Percentiles rank a stretch among this genome's conserved stretches.
Conservation (phyloP, 2,888 invertebrate species). For the Phoenoteleia sp. region DNA sequence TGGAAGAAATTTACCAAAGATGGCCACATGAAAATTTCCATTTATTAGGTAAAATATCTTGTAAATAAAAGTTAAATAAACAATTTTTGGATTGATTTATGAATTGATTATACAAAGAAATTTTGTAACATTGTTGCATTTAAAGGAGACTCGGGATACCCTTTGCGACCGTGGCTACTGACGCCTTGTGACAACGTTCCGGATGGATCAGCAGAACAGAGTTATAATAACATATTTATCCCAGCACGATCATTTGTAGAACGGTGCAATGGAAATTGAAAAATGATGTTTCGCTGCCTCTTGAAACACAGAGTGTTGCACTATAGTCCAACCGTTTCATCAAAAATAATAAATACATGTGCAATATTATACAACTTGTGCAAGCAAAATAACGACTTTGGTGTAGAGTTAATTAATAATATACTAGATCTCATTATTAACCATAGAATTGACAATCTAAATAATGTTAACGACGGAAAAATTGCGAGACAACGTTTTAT, state of each 20-base stretch:
- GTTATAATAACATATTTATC: background rate
- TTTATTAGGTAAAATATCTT: background rate
- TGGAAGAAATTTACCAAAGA: conserved; percentile 47
- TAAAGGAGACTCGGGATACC: conserved; percentile 56
- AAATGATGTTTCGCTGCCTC: conserved; percentile 13
- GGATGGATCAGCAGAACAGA: no score
- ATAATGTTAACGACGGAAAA: no score
- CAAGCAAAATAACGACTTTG: background rate
- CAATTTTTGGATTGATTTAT: background rate
- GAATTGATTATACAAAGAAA: background rate
- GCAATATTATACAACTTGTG: conserved; percentile 16
- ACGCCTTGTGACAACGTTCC: conserved; percentile 30
- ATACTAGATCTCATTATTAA: no score
- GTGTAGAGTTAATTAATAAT: no score
- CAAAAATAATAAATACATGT: conserved; percentile 11
- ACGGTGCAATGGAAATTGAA: conserved; percentile 17
- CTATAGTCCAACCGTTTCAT: conserved; percentile 13
- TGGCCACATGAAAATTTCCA: conserved; percentile 4
- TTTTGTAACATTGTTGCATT: no score
- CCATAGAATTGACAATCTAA: no score
- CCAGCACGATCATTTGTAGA: background rate
- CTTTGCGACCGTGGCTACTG: conserved; percentile 64
- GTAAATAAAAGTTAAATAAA: no score
- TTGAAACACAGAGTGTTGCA: conserved; percentile 32
- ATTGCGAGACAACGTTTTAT: no score